These are phyloP conservation scores for Polydrusus cervinus DNA, from an alignment of 2,888 invertebrate genomes.

Conservation along the genomic window DNA sequence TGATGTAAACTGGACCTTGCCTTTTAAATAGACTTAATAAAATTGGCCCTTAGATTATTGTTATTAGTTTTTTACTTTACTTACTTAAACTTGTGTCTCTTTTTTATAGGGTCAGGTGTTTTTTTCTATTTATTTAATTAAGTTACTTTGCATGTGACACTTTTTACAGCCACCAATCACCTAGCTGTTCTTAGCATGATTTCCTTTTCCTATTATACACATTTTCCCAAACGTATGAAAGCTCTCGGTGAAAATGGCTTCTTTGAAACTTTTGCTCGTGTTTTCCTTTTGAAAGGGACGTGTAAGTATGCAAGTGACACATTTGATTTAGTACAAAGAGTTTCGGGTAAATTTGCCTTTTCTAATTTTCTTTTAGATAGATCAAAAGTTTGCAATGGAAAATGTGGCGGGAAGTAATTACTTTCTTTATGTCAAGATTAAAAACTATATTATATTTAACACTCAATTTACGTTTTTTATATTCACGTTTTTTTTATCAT, in stretches of 20 bases:
- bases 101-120: too few species aligned
- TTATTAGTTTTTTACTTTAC: too few species aligned
- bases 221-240: slow-evolving; percentile 26
- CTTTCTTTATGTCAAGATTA: too few species aligned
- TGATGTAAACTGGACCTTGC: too few species aligned
- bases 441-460: too few species aligned
- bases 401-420: not conserved
- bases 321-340: slow-evolving; percentile 30
- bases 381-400: slow-evolving; percentile 3
- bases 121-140: too few species aligned
- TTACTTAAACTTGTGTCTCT: too few species aligned
- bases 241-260: slow-evolving; percentile 19
- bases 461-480: too few species aligned
- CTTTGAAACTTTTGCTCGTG: slow-evolving; percentile 26
- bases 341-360: slow-evolving; percentile 31
- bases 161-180: slow-evolving; percentile 11
- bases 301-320: slow-evolving; percentile 30
- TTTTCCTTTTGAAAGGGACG: slow-evolving; percentile 20
- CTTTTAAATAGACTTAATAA: too few species aligned
- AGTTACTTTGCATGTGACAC: not conserved
- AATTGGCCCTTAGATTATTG: too few species aligned
- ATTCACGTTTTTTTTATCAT: too few species aligned
- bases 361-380: slow-evolving; percentile 31
- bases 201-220: slow-evolving; percentile 21
- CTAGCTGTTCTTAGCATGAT: not conserved